Evolutionary conservation across 2,113 vertebrate species (phyloP), one percentile per base, ranked within the genome.

Genomic region (Serilophus lunatus): DNA sequence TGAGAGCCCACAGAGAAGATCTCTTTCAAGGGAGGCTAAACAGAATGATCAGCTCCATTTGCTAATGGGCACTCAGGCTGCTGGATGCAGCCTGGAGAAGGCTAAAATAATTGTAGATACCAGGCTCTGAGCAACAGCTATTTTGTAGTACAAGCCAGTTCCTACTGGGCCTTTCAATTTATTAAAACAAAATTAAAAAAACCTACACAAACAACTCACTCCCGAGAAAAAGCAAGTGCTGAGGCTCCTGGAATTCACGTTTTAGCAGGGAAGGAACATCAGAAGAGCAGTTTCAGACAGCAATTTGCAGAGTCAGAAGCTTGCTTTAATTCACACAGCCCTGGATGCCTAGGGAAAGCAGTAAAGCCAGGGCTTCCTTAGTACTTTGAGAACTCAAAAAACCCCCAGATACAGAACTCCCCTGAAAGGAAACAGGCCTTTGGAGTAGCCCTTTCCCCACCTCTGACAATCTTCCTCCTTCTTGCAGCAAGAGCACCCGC

Each of bases 401-500:
- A 81, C n/a, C 7, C n/a, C 7, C n/a, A 71, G 6, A 9, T 28
- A 17, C 6, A 78, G 20, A 38, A 82, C 5, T 2, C 0, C 3
- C 20, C 18, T 31, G 1, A 38, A 51, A 51, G 8, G 5, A 10
- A 9, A 29, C 36, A 19, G 3, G 29, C n/a, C 24, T 23, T 22
- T 4, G 63, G 9, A 51, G 4, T 13, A 66, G 57, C 35, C 24
- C 9, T 47, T 33, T 12, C 16, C 19, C 8, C n/a, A 74, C 6
- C 14, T 23, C 26, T 8, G 1, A n/a, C 2, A 57, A 9, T 31
- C 60, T 42, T 31, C 20, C 3, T 74, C 28, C 10, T 51, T 64
- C 8, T 8, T n/a, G 8, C n/a, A n/a, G 5, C 6, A 72, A 29
- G 4, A 47, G 2, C 18, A 77, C 3, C 0, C 9, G 1, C 5